Conservation (phyloP, 2,797 vertebrate species). For the Trematomus bernacchii region DNA sequence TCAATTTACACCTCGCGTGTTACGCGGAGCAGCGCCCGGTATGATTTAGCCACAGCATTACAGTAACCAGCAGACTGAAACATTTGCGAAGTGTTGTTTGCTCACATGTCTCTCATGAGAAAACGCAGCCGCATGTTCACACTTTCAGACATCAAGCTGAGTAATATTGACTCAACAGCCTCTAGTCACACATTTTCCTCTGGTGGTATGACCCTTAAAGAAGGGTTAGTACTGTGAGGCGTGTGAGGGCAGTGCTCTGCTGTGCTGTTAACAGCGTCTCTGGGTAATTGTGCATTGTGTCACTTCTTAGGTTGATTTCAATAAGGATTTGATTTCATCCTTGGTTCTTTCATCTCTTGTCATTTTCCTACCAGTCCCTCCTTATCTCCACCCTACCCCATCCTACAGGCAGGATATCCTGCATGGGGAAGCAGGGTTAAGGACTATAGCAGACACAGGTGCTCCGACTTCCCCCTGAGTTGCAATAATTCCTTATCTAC, state of each 20-base stretch:
- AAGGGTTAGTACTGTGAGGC: conserved; percentile 52
- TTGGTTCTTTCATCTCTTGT: neutral
- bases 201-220: conserved; percentile 72
- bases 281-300: conserved; percentile 52
- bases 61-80: conserved; percentile 38
- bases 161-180: conserved; percentile 74
- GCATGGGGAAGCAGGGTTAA: conserved; percentile 27
- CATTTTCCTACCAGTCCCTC: neutral
- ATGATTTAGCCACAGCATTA: conserved; percentile 27
- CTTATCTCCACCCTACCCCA: neutral
- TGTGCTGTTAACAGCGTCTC: conserved; percentile 40
- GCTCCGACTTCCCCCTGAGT: conserved; percentile 41
- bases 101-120: conserved; percentile 48
- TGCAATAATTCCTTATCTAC: conserved; percentile 28
- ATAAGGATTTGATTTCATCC: conserved; percentile 35
- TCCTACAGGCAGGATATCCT: conserved; percentile 77
- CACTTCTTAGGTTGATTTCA: conserved; percentile 50
- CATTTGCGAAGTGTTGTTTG: conserved; percentile 50
- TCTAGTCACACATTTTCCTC: conserved; percentile 74
- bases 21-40: neutral
- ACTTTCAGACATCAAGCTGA: conserved; percentile 62
- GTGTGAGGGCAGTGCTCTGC: conserved; percentile 44
- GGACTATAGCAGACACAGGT: conserved; percentile 61
- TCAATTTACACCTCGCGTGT: conserved; percentile 27
- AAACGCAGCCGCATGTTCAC: conserved; percentile 49